Percentiles rank a stretch among this genome's conserved stretches.
Conservation (phyloP, 2,888 invertebrate species). For the Ectemnius cavifrons region DNA sequence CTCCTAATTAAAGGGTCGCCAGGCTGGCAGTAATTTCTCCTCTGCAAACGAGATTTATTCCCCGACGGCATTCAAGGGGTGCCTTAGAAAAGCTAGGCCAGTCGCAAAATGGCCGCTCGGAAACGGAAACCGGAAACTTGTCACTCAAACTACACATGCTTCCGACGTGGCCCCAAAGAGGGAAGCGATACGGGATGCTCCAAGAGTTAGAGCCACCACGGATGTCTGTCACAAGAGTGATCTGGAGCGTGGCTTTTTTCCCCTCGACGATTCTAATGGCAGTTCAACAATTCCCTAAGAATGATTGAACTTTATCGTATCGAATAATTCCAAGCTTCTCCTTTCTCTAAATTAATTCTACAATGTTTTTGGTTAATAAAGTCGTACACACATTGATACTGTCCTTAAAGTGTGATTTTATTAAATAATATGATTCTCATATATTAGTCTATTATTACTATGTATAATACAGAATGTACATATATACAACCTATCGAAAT, state of each 20-base stretch:
- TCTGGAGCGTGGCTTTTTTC: too few relatives aligned
- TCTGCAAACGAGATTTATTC: conserved; percentile 32
- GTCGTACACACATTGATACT: neutral
- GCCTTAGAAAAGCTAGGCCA: conserved; percentile 74
- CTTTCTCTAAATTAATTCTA: too few relatives aligned
- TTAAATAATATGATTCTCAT: conserved; percentile 71
- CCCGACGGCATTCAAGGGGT: conserved; percentile 52
- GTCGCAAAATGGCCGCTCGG: conserved; percentile 78
- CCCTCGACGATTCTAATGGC: too few relatives aligned
- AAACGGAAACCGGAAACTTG: conserved; percentile 78
- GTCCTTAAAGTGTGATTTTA: conserved; percentile 62
- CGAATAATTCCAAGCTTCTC: too few relatives aligned
- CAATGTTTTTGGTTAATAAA: neutral
- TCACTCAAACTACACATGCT: conserved; percentile 75
- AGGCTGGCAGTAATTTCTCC: too few relatives aligned
- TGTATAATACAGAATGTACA: conserved; percentile 77
- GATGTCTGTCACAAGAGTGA: neutral
- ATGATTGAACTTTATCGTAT: too few relatives aligned
- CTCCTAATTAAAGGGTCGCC: neutral
- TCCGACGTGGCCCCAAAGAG: conserved; percentile 74
- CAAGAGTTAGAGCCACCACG: conserved; percentile 38
- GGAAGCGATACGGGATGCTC: conserved; percentile 57
- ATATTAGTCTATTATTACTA: conserved; percentile 67
- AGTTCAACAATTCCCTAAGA: too few relatives aligned
- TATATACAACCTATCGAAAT: conserved; percentile 68